These are phyloP conservation scores for Nemapogon koenigi DNA, from an alignment of 2,888 invertebrate genomes.

Conservation along the genomic window DNA sequence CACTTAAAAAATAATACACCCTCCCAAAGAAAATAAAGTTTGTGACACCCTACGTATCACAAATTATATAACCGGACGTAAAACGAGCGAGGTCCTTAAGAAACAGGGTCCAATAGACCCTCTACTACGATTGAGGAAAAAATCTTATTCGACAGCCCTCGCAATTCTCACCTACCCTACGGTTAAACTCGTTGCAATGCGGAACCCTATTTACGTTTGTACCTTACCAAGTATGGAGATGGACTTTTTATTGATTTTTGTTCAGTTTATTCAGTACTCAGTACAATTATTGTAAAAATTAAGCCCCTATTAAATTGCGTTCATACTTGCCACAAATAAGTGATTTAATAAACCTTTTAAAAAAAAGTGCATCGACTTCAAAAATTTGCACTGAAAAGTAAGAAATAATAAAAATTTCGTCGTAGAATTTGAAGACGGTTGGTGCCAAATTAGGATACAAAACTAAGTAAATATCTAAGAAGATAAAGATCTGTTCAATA, in stretches of 20 bases:
- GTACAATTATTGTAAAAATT: too few species aligned
- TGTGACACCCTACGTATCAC: constrained; percentile 22
- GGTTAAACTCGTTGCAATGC: constrained; percentile 22
- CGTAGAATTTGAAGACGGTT: too few species aligned
- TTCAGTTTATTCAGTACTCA: too few species aligned
- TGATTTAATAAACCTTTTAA: too few species aligned
- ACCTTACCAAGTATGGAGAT: constrained; percentile 23
- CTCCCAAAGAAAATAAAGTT: constrained; percentile 10
- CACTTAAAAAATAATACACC: constrained; percentile 44
- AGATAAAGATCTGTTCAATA: too few species aligned
- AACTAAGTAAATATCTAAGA: too few species aligned
- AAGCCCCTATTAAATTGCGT: too few species aligned
- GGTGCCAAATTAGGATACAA: too few species aligned
- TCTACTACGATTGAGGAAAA: constrained; percentile 48
- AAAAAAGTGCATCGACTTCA: too few species aligned
- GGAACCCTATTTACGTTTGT: constrained; percentile 31
- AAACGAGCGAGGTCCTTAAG: constrained; percentile 11
- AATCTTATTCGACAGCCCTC: constrained; percentile 58
- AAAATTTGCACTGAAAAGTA: too few species aligned
- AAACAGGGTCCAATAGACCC: constrained; percentile 2
- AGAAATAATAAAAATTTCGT: too few species aligned
- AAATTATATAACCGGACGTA: constrained; percentile 47
- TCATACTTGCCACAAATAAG: too few species aligned
- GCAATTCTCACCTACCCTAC: constrained; percentile 42
- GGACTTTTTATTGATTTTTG: constrained; percentile 15